Base-by-base conservation (phyloP, 2,888 invertebrate species). In the Caenorhabditis panamensis region DNA sequence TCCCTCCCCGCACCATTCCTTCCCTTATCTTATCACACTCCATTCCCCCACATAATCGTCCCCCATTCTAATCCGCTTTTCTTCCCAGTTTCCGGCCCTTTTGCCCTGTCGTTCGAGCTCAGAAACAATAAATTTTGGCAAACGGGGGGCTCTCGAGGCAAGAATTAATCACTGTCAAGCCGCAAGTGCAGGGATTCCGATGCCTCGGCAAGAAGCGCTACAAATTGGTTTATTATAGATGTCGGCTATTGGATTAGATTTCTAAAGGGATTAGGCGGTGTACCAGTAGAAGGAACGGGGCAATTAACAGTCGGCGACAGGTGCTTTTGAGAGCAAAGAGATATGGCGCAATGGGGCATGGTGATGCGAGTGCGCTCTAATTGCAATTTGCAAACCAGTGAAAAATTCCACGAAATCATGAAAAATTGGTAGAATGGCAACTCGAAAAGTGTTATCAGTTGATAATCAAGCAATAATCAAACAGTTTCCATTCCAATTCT, bases 291-390 rank as follows among this genome's bases (percentile, higher is more conserved):
- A 8, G 66, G 53, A 67, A 67, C 44, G 41, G 41, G 41, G 41
- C 49, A 49, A 49, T 49, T 49, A 49, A 5, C 49, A 44, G 56
- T 67, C 67, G 56, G 67, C 67, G 28, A 56, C 67, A 67, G 67
- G 67, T 67, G 67, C 58, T 28, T 31, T 66, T 13, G 41, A 41
- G 41, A n/a, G n/a, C n/a, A n/a, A 54, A 54, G 59, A 51, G 68
- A 68, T 59, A 61, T 69, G 69, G 69, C 69, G 69, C 41, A 69
- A 69, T 31, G 16, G 53, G 13, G 26, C 36, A 56, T 2, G 22
- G 26, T 44, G 44, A 66, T 59, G 47, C 62, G 47, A 26, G 54
- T 67, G 67, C 54, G 47, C 47, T 64, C 41, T 53, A 54, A 37
- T 44, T 36, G 51, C 64, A 44, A 41, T 56, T 41, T 9, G 26